Percentiles rank a stretch among this genome's conserved stretches.
phyloP scores from a whole-genome alignment of 2,888 invertebrate genomes.

The Neoitamus cyanurus region DNA sequence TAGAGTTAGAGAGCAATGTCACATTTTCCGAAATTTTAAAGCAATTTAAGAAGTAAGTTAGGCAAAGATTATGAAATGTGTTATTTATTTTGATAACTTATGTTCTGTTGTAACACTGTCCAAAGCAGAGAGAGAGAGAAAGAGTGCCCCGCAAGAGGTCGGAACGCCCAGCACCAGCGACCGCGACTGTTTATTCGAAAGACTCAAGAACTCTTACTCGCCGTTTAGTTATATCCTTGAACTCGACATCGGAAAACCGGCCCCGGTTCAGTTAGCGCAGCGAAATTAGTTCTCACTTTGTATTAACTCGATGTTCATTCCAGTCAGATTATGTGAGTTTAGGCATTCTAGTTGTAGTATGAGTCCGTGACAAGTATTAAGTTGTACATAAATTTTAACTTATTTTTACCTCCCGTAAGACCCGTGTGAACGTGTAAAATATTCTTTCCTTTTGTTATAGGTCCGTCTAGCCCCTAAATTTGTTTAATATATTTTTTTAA shows the following conservation, averaged over 20 bases:
- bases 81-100: constrained; percentile 50
- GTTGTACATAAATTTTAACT: constrained; percentile 51
- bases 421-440: constrained; percentile 50
- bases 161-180: constrained; percentile 30
- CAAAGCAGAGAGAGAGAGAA: background rate
- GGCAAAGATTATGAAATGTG: constrained; percentile 49
- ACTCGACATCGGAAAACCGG: background rate
- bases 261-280: background rate
- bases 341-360: constrained; percentile 8
- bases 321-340: constrained; percentile 44
- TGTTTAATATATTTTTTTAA: constrained; percentile 46
- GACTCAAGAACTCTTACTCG: background rate
- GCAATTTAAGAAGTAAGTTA: constrained; percentile 26
- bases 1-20: background rate
- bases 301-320: constrained; percentile 49
- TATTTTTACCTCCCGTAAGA: constrained; percentile 48
- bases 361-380: constrained; percentile 48
- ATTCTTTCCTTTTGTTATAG: constrained; percentile 45
- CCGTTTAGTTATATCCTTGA: background rate
- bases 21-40: constrained; percentile 33
- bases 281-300: constrained; percentile 15
- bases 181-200: constrained; percentile 17
- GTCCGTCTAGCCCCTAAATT: constrained; percentile 39
- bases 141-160: background rate
- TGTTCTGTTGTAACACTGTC: constrained; percentile 26